Percentiles rank a stretch among this genome's conserved stretches.
Evolutionary conservation across 2,113 vertebrate genomes (phyloP).

Genomic region (Aspidoscelis tigris): DNA sequence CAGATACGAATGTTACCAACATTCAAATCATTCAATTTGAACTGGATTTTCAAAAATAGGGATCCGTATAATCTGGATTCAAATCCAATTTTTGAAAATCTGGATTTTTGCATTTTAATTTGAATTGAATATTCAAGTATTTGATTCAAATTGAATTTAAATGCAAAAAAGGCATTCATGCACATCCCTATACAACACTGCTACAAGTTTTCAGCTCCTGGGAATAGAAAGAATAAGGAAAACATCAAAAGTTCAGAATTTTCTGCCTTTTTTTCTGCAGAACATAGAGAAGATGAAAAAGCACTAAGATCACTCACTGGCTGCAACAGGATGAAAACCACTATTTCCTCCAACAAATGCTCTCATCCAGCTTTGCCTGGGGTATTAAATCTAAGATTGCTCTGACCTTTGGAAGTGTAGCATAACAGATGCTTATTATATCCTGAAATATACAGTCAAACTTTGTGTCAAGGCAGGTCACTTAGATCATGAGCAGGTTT

Average conservation of each 20-base stretch:
- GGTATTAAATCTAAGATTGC: conserved; percentile 55
- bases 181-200: background rate
- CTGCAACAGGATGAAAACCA: conserved; percentile 44
- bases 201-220: conserved; percentile 28
- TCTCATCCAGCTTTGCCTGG: conserved; percentile 53
- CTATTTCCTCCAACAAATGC: conserved; percentile 33
- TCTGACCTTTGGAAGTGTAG: conserved; percentile 41
- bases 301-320: conserved; percentile 38
- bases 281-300: conserved; percentile 52
- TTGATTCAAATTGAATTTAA: too few relatives aligned
- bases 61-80: too few relatives aligned
- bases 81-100: too few relatives aligned
- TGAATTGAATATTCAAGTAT: too few relatives aligned
- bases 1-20: too few relatives aligned
- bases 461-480: conserved; percentile 41
- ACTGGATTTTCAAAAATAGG: too few relatives aligned
- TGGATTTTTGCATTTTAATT: too few relatives aligned
- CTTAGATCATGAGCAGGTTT: conserved; percentile 48
- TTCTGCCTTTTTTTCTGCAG: conserved; percentile 32
- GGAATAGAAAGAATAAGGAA: conserved; percentile 14
- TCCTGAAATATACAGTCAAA: conserved; percentile 43
- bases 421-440: conserved; percentile 54
- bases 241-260: conserved; percentile 51
- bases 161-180: too few relatives aligned
- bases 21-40: too few relatives aligned